A percentile compares a stretch with the other conserved stretches of the same genome.
These are phyloP conservation scores for Coracopsis vasa DNA, from an alignment of 2,113 vertebrate species.

Conservation along the genomic window DNA sequence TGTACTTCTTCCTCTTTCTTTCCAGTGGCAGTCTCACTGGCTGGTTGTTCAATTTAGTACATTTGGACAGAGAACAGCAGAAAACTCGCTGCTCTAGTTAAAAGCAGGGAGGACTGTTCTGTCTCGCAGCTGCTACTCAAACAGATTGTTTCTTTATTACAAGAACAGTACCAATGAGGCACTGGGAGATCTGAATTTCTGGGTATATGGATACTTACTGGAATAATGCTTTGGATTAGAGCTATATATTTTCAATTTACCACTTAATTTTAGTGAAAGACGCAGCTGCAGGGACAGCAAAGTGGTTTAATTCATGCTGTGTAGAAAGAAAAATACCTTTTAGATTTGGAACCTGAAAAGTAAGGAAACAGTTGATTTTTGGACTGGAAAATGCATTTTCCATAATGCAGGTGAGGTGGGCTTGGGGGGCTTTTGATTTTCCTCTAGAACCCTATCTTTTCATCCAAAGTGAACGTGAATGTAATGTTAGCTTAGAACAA, in stretches of 20 bases:
- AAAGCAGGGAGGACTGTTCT: neutral
- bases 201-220: neutral
- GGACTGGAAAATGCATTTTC: neutral
- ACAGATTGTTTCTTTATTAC: neutral
- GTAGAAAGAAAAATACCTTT: neutral
- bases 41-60: neutral
- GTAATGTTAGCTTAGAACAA: neutral
- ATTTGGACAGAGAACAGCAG: neutral
- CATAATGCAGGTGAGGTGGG: neutral
- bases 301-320: neutral
- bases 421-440: neutral
- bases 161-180: neutral
- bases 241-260: neutral
- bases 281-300: neutral
- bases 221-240: neutral
- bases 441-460: neutral
- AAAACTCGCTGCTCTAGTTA: neutral
- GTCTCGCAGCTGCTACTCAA: neutral
- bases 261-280: neutral
- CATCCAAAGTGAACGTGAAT: neutral
- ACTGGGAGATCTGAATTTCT: neutral
- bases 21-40: accelerated
- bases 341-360: neutral
- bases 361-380: neutral
- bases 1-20: neutral